Base-by-base conservation (phyloP, 1,140 invertebrate species). In the Bradysia coprophila region DNA sequence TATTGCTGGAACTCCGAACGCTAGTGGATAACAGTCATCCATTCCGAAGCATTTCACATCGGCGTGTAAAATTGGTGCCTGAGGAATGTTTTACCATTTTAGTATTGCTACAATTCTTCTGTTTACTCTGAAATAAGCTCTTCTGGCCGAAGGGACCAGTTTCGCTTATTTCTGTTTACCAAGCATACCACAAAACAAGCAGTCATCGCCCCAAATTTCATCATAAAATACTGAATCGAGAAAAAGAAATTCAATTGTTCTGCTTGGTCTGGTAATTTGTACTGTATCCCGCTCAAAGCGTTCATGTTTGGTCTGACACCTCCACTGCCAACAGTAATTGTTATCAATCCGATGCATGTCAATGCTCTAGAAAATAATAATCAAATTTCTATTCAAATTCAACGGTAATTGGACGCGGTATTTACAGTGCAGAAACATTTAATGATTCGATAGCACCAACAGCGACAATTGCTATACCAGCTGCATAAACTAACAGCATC, bases 241-340 rank as follows among this genome's bases (percentile, higher is more conserved):
- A 88, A 88, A 57, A 81, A 89, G 33, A 66, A 66, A 0, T 66
- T 59, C 8, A 84, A 57, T 49, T 81, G 68, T 45, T 57, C 51
- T 49, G 71, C 68, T 54, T 69, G 73, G 49, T 67, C 60, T 5
- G 73, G 73, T 4, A 73, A 41, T 41, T 61, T 47, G 51, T 81
- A 81, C 62, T 89, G 84, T 56, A 89, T 84, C n/a, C 80, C 85
- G 31, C 85, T 85, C 56, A 89, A 88, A 0, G 84, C 74, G 9
- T 77, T 68, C 1, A 88, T 82, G 57, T 82, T 88, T 11, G 85
- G 81, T 55, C 89, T 89, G 52, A 89, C 88, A 3, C 83, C 78
- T 22, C 81, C 85, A 1, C 78, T 78, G 2, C 80, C 79, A 13
- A 79, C 2, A 2, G 76, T 76, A 50, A 84, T 78, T 20, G 81